Evolutionary conservation across 1,140 invertebrate genomes (phyloP), one percentile per base, ranked within the genome.

Genomic region (Oncopodura yosiiana): DNA sequence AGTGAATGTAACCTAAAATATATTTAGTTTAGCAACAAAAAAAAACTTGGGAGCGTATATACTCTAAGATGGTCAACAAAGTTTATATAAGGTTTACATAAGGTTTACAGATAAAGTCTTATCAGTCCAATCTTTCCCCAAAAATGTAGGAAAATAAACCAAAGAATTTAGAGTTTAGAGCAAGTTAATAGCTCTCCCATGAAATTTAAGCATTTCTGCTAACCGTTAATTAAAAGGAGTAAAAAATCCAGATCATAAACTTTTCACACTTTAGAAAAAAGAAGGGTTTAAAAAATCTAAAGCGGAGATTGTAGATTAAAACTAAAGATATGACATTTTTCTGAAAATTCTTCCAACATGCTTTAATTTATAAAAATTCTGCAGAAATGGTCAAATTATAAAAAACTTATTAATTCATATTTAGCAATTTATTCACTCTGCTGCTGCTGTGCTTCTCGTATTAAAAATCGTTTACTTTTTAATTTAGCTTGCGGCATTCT

Each of bases 221-320:
- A 53, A 53, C 49, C 51, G 51, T 53, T 53, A 53, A 53, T 53
- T 53, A 53, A 53, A 53, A 53, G 41, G 41, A 53, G 51, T 44
- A 53, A n/a, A n/a, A n/a, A 53, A 53, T 53, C 51, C 51, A 44
- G 44, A 53, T 36, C 39, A 43, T 44, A 53, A 53, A 53, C 51
- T 53, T 26, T 32, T 53, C 51, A 53, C n/a, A n/a, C n/a, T n/a
- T n/a, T n/a, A n/a, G n/a, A n/a, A n/a, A n/a, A n/a, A n/a, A n/a
- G n/a, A n/a, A n/a, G n/a, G n/a, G n/a, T n/a, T n/a, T n/a, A n/a
- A n/a, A n/a, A n/a, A n/a, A n/a, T n/a, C n/a, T n/a, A n/a, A n/a
- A n/a, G n/a, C n/a, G n/a, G n/a, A n/a, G n/a, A n/a, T n/a, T n/a
- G n/a, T n/a, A n/a, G n/a, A n/a, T n/a, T n/a, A n/a, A n/a, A n/a